Percentiles rank a stretch among this genome's conserved stretches.
phyloP scores from a whole-genome alignment of 2,113 vertebrate genomes.

The Pungitius pungitius region DNA sequence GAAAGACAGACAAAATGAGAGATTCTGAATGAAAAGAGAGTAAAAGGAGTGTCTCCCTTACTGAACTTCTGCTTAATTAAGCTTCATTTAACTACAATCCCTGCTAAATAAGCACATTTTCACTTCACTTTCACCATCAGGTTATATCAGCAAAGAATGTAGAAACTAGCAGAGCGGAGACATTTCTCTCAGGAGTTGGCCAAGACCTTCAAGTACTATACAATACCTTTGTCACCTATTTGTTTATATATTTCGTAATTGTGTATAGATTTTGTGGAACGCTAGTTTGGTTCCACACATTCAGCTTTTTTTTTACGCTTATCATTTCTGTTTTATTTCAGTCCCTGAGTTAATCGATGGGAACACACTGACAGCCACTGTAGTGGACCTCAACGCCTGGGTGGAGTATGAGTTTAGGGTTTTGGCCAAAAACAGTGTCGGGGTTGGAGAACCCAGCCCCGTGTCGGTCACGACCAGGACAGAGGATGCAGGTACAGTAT shows the following conservation, averaged over 20 bases:
- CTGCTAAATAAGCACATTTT: neutral
- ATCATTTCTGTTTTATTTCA: constrained; percentile 48
- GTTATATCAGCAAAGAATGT: neutral
- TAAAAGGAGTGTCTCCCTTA: no score
- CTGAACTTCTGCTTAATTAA: no score
- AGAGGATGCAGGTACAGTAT: constrained; percentile 89
- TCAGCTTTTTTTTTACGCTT: neutral
- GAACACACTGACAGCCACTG: constrained; percentile 85
- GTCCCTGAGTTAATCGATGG: constrained; percentile 89
- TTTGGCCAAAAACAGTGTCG: constrained; percentile 90
- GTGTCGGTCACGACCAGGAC: constrained; percentile 92
- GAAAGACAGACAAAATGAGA: no score
- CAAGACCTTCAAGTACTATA: neutral
- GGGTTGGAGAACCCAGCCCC: constrained; percentile 91
- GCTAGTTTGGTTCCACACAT: neutral
- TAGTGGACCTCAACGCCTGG: constrained; percentile 93
- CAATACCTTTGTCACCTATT: neutral
- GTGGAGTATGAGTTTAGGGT: constrained; percentile 95
- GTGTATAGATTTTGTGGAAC: constrained; percentile 1
- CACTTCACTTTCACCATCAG: neutral
- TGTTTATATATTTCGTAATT: neutral
- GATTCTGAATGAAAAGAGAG: no score
- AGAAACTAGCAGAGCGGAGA: neutral
- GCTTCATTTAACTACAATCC: neutral
- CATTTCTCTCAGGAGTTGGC: neutral